These are phyloP conservation scores for Episyrphus balteatus DNA, from an alignment of 1,140 invertebrate genomes.

Conservation along the genomic window DNA sequence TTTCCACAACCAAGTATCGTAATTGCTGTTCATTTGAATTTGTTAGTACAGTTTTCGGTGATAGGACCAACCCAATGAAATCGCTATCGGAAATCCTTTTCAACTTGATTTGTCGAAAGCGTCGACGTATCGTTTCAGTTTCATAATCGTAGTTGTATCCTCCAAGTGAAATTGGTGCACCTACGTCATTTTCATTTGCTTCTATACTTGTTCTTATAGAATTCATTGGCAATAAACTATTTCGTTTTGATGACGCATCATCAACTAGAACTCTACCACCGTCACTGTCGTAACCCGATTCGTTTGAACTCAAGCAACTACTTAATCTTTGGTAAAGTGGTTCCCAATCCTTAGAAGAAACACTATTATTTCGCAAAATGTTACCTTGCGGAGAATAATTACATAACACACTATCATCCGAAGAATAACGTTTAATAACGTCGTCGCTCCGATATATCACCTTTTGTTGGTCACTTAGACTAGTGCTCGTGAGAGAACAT, in stretches of 20 bases:
- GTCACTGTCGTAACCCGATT: constrained; percentile 73
- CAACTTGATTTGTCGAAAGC: constrained; percentile 45
- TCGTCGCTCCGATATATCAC: constrained; percentile 9
- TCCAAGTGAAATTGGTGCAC: constrained; percentile 25
- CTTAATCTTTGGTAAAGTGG: constrained; percentile 45
- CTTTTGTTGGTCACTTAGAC: constrained; percentile 10
- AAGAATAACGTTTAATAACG: constrained; percentile 13
- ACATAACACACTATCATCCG: constrained; percentile 14
- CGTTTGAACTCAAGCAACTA: constrained; percentile 68
- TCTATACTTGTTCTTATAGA: background rate
- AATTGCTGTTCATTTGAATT: constrained; percentile 46
- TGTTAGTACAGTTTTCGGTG: constrained; percentile 47
- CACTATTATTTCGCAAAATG: constrained; percentile 35
- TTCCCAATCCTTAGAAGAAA: constrained; percentile 37
- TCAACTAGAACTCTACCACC: constrained; percentile 40
- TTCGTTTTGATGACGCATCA: background rate
- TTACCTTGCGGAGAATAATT: constrained; percentile 10
- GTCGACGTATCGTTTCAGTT: constrained; percentile 27
- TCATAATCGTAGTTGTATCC: constrained; percentile 35
- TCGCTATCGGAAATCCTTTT: constrained; percentile 52
- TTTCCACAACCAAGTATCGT: constrained; percentile 69
- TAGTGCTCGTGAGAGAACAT: constrained; percentile 8
- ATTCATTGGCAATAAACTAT: background rate
- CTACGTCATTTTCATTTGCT: background rate
- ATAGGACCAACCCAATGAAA: constrained; percentile 56